Evolutionary conservation across 2,113 vertebrate species (phyloP).

Genomic region (Hydrolagus affinis): DNA sequence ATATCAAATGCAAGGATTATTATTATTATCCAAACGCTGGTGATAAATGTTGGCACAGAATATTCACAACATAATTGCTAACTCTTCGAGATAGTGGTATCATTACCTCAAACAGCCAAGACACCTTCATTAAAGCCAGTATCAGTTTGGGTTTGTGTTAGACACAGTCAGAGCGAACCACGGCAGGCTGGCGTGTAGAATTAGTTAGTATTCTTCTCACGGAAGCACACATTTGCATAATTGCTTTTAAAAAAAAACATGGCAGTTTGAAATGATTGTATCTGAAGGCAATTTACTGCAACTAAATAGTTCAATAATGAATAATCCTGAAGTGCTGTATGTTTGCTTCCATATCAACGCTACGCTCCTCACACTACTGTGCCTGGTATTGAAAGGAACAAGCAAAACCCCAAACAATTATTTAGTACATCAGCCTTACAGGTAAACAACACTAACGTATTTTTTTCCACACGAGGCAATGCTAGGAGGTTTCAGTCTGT

Average conservation of each 20-base stretch:
- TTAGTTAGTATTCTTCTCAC: conserved; percentile 8
- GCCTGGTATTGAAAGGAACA: background rate
- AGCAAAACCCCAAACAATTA: background rate
- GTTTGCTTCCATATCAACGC: background rate
- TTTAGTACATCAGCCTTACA: background rate
- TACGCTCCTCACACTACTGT: background rate
- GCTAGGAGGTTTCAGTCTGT: background rate
- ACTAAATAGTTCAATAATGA: background rate
- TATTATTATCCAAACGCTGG: background rate
- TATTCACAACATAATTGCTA: background rate
- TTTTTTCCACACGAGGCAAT: background rate
- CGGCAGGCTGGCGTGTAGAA: background rate
- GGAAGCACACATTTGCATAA: background rate
- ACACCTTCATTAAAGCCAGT: background rate
- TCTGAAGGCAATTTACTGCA: background rate
- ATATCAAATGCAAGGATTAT: too few species aligned
- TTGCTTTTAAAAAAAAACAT: background rate
- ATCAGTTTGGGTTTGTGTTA: background rate
- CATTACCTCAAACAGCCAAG: background rate
- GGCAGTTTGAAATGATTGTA: conserved; percentile 14
- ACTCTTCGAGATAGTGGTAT: background rate
- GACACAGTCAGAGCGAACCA: background rate
- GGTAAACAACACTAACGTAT: background rate
- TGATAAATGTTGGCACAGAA: background rate
- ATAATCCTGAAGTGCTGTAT: background rate